Conservation (phyloP, 2,113 vertebrate species). For the Aegotheles bennettii region DNA sequence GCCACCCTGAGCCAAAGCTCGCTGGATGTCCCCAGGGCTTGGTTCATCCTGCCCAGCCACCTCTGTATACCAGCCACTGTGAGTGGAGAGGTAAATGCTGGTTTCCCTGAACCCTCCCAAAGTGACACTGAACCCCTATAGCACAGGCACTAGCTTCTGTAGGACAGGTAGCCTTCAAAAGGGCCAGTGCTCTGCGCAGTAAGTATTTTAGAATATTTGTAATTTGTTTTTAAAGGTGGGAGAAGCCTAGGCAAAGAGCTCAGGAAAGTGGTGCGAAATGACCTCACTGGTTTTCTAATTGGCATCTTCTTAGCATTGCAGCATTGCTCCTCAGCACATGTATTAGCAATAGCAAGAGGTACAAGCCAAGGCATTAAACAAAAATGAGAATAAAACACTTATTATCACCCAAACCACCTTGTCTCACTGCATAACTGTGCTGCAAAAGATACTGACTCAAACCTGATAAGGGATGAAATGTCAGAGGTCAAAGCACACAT, state of each 20-base stretch:
- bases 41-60: background rate
- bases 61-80: background rate
- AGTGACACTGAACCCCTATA: background rate
- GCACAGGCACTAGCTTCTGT: background rate
- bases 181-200: accelerated
- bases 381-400: background rate
- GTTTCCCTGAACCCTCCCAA: background rate
- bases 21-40: background rate
- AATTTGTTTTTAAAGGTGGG: background rate
- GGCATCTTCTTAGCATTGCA: background rate
- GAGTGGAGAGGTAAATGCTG: background rate
- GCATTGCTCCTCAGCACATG: accelerated
- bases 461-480: background rate
- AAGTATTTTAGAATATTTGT: background rate
- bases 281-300: background rate
- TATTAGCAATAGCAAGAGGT: background rate
- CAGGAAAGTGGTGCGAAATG: background rate
- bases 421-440: background rate
- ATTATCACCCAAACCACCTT: background rate
- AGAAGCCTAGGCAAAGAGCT: background rate
- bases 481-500: background rate
- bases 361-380: background rate
- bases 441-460: background rate
- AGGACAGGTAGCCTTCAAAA: background rate
- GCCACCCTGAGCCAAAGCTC: background rate